These are phyloP conservation scores for Orchestes rusci DNA, from an alignment of 2,888 invertebrate genomes.

Conservation along the genomic window DNA sequence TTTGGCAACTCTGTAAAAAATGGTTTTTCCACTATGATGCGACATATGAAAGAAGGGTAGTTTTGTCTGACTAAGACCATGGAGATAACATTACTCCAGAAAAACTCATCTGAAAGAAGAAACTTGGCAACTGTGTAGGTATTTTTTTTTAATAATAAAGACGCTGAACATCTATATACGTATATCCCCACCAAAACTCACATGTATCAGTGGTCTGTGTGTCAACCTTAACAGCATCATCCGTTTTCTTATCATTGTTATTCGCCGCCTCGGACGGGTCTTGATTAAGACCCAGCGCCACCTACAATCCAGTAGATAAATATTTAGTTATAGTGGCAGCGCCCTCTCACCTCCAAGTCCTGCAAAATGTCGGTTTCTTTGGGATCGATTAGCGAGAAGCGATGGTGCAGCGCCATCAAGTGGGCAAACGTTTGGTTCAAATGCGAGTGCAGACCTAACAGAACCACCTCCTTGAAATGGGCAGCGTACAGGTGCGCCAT, in stretches of 20 bases:
- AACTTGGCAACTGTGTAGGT: too few species aligned
- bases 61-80: too few species aligned
- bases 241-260: constrained; percentile 30
- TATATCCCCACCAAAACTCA: too few species aligned
- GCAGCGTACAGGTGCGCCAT: constrained; percentile 97
- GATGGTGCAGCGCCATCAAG: constrained; percentile 77
- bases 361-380: constrained; percentile 94
- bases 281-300: constrained; percentile 60
- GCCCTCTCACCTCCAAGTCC: constrained; percentile 76
- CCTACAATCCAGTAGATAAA: constrained; percentile 8
- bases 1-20: too few species aligned
- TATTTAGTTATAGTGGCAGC: background rate
- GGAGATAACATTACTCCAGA: too few species aligned
- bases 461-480: constrained; percentile 93
- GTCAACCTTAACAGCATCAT: constrained; percentile 11
- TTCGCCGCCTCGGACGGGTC: constrained; percentile 40
- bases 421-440: constrained; percentile 97
- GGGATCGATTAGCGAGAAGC: constrained; percentile 87
- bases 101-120: too few species aligned
- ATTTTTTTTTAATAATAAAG: too few species aligned
- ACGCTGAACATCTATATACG: too few species aligned
- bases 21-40: too few species aligned
- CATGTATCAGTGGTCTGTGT: constrained; percentile 18
- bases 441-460: constrained; percentile 91
- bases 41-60: too few species aligned